A percentile compares a stretch with the other conserved stretches of the same genome.
Conservation (phyloP, 2,797 vertebrate genomes). For the Alca torda region DNA sequence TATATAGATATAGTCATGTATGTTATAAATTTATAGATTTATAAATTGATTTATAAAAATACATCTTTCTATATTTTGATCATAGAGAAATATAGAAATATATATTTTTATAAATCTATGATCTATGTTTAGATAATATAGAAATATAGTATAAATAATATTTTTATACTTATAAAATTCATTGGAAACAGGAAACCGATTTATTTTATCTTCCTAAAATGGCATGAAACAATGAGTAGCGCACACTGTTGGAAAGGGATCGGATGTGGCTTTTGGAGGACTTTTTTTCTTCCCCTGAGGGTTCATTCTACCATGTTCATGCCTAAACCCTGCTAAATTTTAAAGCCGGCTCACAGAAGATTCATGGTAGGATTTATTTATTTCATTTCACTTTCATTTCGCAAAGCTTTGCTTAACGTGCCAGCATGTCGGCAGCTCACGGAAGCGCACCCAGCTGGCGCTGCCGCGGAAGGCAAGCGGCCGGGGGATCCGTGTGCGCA, state of each 20-base stretch:
- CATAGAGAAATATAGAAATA: background rate
- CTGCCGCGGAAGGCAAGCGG: background rate
- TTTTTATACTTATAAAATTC: background rate
- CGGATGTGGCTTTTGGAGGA: background rate
- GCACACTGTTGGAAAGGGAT: background rate
- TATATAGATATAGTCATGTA: background rate
- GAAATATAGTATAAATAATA: background rate
- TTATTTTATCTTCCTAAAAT: background rate
- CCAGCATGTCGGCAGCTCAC: background rate
- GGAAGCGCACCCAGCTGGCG: background rate
- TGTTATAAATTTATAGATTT: too few relatives aligned
- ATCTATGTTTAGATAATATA: background rate
- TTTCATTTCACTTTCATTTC: slow-evolving; percentile 42
- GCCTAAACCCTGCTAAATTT: background rate
- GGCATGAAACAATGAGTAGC: background rate
- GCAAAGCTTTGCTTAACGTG: background rate
- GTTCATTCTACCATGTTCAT: background rate
- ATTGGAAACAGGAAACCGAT: slow-evolving; percentile 1
- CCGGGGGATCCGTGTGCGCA: fast-evolving
- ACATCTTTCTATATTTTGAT: background rate
- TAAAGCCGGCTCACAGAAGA: background rate
- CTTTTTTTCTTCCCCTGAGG: background rate
- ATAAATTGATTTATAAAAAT: too few relatives aligned
- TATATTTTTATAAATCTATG: too few relatives aligned
- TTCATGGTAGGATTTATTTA: background rate